Evolutionary conservation across 2,113 vertebrate genomes (phyloP).

Genomic region (Psilopogon haemacephalus): DNA sequence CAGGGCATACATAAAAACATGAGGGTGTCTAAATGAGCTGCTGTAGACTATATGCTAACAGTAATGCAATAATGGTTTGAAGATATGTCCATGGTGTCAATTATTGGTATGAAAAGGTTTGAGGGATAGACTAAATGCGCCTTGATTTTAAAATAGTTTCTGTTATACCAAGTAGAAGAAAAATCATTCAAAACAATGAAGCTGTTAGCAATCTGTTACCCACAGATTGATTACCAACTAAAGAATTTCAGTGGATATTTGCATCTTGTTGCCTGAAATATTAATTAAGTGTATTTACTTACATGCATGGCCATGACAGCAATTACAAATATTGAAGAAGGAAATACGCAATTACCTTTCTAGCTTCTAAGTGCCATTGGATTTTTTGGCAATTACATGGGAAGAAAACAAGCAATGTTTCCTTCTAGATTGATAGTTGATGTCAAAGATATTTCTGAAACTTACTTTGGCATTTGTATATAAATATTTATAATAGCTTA

Average conservation of each 20-base stretch:
- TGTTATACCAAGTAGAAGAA: not conserved
- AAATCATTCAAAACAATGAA: not conserved
- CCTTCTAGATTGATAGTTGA: not conserved
- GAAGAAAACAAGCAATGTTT: not conserved
- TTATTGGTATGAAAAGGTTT: not conserved
- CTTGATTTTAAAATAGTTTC: not conserved
- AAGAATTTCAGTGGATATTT: not conserved
- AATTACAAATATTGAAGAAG: not conserved
- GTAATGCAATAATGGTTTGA: not conserved
- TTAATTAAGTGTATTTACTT: not conserved
- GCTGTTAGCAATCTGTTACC: not conserved
- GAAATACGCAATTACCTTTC: not conserved
- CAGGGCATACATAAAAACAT: not conserved
- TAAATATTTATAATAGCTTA: not conserved
- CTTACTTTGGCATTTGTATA: not conserved
- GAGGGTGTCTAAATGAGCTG: not conserved
- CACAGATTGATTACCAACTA: not conserved
- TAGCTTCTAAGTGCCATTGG: not conserved
- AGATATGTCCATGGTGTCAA: not conserved
- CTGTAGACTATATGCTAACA: not conserved
- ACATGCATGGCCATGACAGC: not conserved
- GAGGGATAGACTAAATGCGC: not conserved
- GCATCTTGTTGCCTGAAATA: not conserved
- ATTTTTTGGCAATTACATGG: not conserved
- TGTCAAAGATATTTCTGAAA: not conserved